Percentiles rank a stretch among this genome's conserved stretches.
These are phyloP conservation scores for Percina caprodes DNA, from an alignment of 2,113 vertebrate species.

Conservation along the genomic window DNA sequence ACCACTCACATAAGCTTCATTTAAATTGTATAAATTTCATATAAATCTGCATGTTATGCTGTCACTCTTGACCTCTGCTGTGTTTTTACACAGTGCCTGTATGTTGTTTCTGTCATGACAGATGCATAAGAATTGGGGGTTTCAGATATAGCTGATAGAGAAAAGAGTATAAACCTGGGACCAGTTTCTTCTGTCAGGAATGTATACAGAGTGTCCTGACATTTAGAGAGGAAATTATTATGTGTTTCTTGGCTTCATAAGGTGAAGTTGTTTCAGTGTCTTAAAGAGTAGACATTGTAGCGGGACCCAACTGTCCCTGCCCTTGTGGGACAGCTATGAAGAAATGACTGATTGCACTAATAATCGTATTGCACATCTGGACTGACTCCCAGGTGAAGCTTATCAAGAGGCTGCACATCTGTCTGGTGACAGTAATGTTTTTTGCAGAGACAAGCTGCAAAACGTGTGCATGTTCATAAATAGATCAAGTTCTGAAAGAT, in stretches of 20 bases:
- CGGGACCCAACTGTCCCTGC: slow-evolving; percentile 48
- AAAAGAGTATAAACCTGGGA: slow-evolving; percentile 53
- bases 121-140: slow-evolving; percentile 8
- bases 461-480: slow-evolving; percentile 22
- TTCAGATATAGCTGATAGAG: slow-evolving; percentile 22
- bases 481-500: background rate
- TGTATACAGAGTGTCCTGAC: slow-evolving; percentile 55
- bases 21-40: background rate
- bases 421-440: background rate
- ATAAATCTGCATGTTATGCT: background rate
- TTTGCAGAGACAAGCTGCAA: slow-evolving; percentile 7
- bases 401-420: slow-evolving; percentile 27
- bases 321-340: slow-evolving; percentile 50
- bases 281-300: slow-evolving; percentile 19
- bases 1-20: background rate
- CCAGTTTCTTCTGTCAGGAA: slow-evolving; percentile 42
- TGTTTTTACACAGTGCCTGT: slow-evolving; percentile 20
- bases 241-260: slow-evolving; percentile 64
- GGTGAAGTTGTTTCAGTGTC: slow-evolving; percentile 25
- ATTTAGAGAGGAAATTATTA: slow-evolving; percentile 27
- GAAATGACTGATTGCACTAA: slow-evolving; percentile 55
- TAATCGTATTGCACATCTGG: slow-evolving; percentile 53
- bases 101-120: slow-evolving; percentile 6
- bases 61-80: background rate
- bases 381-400: slow-evolving; percentile 42